Evolutionary conservation across 2,888 invertebrate genomes (phyloP), one percentile per base, ranked within the genome.

Genomic region (Parapristionchus giblindavisi): DNA sequence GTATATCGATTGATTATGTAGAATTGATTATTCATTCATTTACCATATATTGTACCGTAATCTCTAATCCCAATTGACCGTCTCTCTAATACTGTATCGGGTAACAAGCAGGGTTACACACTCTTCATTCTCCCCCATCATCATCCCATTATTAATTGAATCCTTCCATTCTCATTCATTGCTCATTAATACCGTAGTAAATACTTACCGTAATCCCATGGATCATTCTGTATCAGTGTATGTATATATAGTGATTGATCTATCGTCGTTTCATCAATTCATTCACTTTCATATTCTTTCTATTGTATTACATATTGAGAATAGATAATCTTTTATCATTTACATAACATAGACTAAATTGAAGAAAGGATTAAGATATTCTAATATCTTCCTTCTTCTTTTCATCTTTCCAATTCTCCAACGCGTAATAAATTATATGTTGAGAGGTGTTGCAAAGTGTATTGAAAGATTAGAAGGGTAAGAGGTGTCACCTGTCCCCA

Each of bases 381-480:
- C 40, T 14, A 11, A 4, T 27, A n/a, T 27, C 2, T 24, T 63
- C 24, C 38, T 40, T 24, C n/a, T 29, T 2, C 27, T 6, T 63
- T 29, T 38, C 40, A 17, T 27, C 34, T 63, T 24, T 54, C 54
- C 54, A 38, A 60, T 40, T 63, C 63, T 38, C 27, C 40, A 21
- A 63, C 63, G 63, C 34, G 63, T 63, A 63, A 63, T 63, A 63
- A 63, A 63, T 63, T 27, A 40, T 14, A n/a, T n/a, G n/a, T 34
- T 63, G 38, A 38, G 38, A 21, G 40, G 24, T 40, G 63, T 63
- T 63, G 63, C 63, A 63, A 63, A 38, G 43, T 14, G 34, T 24
- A 34, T 34, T 11, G 60, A 36, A 54, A 29, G n/a, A n/a, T n/a
- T n/a, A 54, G 24, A 21, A 24, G 61, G 21, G 5, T 36, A 21